A percentile compares a stretch with the other conserved stretches of the same genome.
Conservation (phyloP, 2,888 invertebrate genomes). For the Pseudoips prasinana region DNA sequence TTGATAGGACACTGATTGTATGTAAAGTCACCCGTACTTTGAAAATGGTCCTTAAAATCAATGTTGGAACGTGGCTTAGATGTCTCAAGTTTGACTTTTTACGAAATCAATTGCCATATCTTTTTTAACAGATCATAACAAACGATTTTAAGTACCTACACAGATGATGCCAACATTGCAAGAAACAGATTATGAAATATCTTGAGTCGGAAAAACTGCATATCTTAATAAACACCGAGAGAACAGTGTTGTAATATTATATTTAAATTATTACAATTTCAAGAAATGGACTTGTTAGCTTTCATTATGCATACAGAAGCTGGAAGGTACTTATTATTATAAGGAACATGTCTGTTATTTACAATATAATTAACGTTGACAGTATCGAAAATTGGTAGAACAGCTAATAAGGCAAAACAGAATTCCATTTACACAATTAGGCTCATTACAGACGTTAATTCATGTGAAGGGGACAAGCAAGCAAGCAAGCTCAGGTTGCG, state of each 20-base stretch:
- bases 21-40: no score
- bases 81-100: no score
- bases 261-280: conserved; percentile 23
- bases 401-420: conserved; percentile 46
- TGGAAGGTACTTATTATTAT: conserved; percentile 19
- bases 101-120: conserved; percentile 1
- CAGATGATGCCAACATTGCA: no score
- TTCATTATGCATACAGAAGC: conserved; percentile 25
- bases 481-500: conserved; percentile 65
- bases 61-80: no score
- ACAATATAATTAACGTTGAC: conserved; percentile 40
- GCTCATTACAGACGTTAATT: conserved; percentile 62
- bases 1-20: no score
- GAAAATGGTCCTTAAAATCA: no score
- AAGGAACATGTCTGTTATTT: conserved; percentile 28
- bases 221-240: conserved; percentile 19
- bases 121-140: no score
- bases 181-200: not conserved
- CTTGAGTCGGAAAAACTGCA: not conserved
- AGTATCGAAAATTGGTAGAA: conserved; percentile 41
- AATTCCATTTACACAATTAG: conserved; percentile 67
- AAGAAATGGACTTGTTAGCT: conserved; percentile 21
- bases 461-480: conserved; percentile 65
- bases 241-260: conserved; percentile 15
- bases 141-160: no score